Evolutionary conservation across 92 coral and sea anemone species (phyloP), one percentile per base, ranked within the genome.

Genomic region (Phenganax stokvisi): DNA sequence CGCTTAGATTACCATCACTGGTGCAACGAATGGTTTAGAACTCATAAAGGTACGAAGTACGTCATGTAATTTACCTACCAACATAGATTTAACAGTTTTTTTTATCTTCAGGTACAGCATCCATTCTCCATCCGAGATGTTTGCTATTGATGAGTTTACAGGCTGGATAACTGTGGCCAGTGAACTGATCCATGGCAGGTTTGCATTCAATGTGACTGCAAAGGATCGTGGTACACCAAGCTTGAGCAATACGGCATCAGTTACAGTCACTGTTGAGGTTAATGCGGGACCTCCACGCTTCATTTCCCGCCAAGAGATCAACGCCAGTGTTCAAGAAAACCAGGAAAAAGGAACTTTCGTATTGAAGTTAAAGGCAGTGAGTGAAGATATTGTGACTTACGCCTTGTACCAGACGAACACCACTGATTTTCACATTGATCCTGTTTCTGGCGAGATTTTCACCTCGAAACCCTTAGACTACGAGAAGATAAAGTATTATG

Each of bases 271-370:
- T 13, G 80, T 90, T 74, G 86, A 86, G 27, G 89, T 92, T 63
- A 69, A 77, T 25, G 74, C 72, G 28, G 99, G 99, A 0, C 92
- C 97, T 74, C 99, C 99, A 9, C 89, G 87, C 69, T 96, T 96
- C 62, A 85, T 89, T 52, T 68, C 13, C 20, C 85, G 79, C 12
- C 65, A 85, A 8, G 88, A 85, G 9, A 77, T 88, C 74, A 69
- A 72, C 60, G 90, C 91, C 10, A 84, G 71, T 54, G 91, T 87
- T 4, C 28, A 57, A 10, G 99, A 96, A 74, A 96, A 92, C 80
- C 77, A 87, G 52, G 31, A 68, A 9, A 87, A 84, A 31, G 99
- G 89, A 51, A 84, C 66, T 12, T 69, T 81, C n/a, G 90, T 89
- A 1, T 54, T 92, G 20, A 88, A 86, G 55, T 75, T 86, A 30